Percentiles rank a stretch among this genome's conserved stretches.
Evolutionary conservation across 2,888 invertebrate species (phyloP).

Genomic region (Aquatica leii): DNA sequence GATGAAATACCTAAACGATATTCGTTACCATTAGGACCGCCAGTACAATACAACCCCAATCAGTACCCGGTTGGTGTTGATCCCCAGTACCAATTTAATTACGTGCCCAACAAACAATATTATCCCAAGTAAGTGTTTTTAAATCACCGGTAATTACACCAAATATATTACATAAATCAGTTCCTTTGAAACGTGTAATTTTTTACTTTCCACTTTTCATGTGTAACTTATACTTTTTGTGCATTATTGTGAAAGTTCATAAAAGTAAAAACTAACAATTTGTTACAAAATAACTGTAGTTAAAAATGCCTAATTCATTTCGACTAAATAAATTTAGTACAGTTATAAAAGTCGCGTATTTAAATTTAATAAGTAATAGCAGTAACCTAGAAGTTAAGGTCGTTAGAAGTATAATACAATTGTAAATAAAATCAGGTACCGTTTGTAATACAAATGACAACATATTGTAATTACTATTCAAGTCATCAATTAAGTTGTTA

Average conservation of each 20-base stretch:
- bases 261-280: neutral
- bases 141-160: neutral
- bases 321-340: neutral
- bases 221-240: neutral
- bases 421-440: conserved; percentile 15
- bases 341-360: neutral
- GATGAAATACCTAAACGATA: neutral
- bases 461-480: conserved; percentile 13
- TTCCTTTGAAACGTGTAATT: neutral
- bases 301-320: neutral
- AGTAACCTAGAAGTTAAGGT: conserved; percentile 9
- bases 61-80: conserved; percentile 13
- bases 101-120: conserved; percentile 18
- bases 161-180: no score
- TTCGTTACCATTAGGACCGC: conserved; percentile 1
- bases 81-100: conserved; percentile 31
- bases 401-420: neutral
- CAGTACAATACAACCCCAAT: neutral
- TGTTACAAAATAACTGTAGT: neutral
- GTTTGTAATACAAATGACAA: conserved; percentile 24
- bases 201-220: conserved; percentile 6
- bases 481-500: conserved; percentile 4
- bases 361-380: neutral
- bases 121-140: conserved; percentile 17
- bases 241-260: neutral